Percentiles rank a stretch among this genome's conserved stretches.
These are phyloP conservation scores for Aleadryas rufinucha DNA, from an alignment of 2,113 vertebrate species.

Conservation along the genomic window DNA sequence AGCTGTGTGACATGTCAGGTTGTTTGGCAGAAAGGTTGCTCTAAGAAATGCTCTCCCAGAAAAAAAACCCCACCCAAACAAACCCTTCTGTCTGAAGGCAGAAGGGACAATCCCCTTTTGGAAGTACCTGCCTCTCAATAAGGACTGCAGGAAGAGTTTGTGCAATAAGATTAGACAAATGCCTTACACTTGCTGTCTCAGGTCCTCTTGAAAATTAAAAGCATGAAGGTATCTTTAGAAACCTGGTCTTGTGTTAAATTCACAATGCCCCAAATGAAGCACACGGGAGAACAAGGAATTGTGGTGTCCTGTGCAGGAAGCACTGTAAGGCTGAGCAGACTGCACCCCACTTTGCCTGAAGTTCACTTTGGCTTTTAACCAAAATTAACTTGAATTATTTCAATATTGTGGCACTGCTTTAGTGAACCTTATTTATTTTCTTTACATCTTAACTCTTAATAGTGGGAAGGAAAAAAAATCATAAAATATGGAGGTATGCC, in stretches of 20 bases:
- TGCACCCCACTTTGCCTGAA: neutral
- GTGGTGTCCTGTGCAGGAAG: neutral
- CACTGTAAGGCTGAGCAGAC: neutral
- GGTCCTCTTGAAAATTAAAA: neutral
- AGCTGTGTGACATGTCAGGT: neutral
- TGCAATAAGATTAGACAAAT: neutral
- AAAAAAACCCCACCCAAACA: neutral
- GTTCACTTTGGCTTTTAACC: neutral
- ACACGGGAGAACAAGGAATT: fast-evolving
- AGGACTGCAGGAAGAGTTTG: neutral
- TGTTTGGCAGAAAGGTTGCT: neutral
- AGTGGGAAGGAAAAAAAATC: neutral
- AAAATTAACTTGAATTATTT: neutral
- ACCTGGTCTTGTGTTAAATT: neutral
- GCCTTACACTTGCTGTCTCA: no score
- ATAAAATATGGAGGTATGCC: neutral
- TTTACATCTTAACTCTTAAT: neutral
- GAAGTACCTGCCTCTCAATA: fast-evolving
- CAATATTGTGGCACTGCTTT: neutral
- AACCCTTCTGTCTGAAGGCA: neutral
- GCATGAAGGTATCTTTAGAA: neutral
- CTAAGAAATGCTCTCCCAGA: neutral
- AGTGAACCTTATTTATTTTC: neutral
- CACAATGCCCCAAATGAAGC: neutral
- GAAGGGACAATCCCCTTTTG: neutral